Evolutionary conservation across 2,113 vertebrate species (phyloP), one percentile per base, ranked within the genome.

Genomic region (Salvelinus fontinalis): DNA sequence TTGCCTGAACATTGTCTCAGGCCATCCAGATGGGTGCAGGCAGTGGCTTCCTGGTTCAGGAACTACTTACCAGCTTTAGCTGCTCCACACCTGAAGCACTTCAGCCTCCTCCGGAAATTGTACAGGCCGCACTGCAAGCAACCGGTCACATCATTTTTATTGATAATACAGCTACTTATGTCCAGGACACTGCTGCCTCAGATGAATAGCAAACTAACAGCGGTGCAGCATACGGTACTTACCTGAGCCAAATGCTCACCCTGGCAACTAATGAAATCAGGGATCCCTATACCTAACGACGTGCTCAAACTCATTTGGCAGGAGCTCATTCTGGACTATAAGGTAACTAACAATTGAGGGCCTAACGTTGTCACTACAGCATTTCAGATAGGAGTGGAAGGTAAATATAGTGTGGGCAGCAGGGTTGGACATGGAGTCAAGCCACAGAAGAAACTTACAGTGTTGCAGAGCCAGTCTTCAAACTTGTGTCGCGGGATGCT

Each of bases 401-500:
- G n/a, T 2, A 9, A n/a, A 62, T 18, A 13, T 29, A 29, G 27
- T 1, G 3, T 48, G 59, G 18, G 39, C 39, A 44, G 29, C 60
- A 4, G 49, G 14, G 14, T 31, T 16, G 27, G 73, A 39, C 39
- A 76, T 54, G 22, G 67, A 78, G 73, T 39, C 16, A 75, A 74
- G 62, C 73, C 13, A 71, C 70, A 75, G 68, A 11, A 29, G 75
- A n/a, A 75, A 92, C 84, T 86, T 95, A 99, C 98, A 92, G 97
- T 97, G 92, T 96, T 98, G 93, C 98, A 99, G 84, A 99, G 97
- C 98, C 98, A 99, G 86, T 99, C 98, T 91, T 99, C 97, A 95
- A 97, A 97, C 86, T 99, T 99, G 89, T 98, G 97, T 68, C 96
- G 94, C 77, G 96, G 96, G 87, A 98, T 96, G 92, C 98, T 99